Evolutionary conservation across 2,888 invertebrate species (phyloP), one percentile per base, ranked within the genome.

Genomic region (Myathropa florea): DNA sequence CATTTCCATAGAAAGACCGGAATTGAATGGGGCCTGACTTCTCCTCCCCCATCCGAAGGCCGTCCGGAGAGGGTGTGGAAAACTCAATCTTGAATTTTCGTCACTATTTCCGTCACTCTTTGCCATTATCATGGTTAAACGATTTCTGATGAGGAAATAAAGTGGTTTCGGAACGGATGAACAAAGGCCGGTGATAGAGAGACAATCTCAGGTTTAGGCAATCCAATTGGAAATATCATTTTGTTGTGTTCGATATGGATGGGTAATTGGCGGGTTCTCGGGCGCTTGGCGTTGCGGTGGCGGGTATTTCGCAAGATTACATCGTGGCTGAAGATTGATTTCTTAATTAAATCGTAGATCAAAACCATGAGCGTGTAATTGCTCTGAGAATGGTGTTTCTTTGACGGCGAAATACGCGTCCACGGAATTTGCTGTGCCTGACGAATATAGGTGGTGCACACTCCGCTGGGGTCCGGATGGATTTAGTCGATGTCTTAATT

Each of bases 121-220:
- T 28, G 76, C 39, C 28, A 75, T 68, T 61, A 68, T 59, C 33
- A 71, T 61, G 61, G 70, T 36, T 83, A 79, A 83, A 75, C 79
- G 75, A 75, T 84, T 83, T 46, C 70, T 75, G 80, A 83, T 78
- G 72, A 83, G 60, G 65, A 79, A 79, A 83, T 83, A 79, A 73
- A 83, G 65, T 83, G 75, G 59, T 83, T 75, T 70, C 63, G 28
- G 53, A 30, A 21, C 14, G 57, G 59, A 64, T 79, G 57, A 64
- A 23, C 36, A 59, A n/a, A 57, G 67, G 63, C 65, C 46, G 57
- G 26, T 72, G 63, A 63, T 68, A 46, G 61, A 70, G n/a, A 64
- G 59, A 70, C 73, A 73, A 46, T 79, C 53, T 28, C 30, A 59
- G 24, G 53, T 71, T 64, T 63, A 26, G 72, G 24, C n/a, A 70